Percentiles rank a stretch among this genome's conserved stretches.
phyloP scores from a whole-genome alignment of 2,113 vertebrate genomes.

The Lates calcarifer region DNA sequence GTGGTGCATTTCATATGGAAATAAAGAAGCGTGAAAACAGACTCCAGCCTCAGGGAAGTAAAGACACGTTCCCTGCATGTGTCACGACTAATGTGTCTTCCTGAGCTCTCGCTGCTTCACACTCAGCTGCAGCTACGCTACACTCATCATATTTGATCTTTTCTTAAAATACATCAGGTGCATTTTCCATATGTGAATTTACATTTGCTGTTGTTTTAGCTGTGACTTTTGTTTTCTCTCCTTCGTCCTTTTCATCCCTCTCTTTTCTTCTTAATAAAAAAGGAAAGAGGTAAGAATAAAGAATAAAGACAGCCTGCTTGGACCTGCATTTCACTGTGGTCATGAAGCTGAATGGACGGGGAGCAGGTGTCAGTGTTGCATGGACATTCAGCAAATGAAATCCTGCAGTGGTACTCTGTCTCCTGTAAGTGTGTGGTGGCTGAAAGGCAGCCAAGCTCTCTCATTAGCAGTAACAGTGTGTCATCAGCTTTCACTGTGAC shows the following conservation, averaged over 20 bases:
- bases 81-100: slow-evolving; percentile 17
- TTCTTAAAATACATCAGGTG: slow-evolving; percentile 12
- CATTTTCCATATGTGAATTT: too few relatives aligned
- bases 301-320: background rate
- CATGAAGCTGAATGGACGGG: background rate
- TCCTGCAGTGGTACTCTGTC: slow-evolving; percentile 5
- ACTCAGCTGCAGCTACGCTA: background rate
- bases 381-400: background rate
- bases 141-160: background rate
- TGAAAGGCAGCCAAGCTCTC: background rate
- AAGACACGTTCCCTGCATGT: background rate
- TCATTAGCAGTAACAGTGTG: background rate
- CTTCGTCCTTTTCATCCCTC: background rate
- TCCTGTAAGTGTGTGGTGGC: background rate
- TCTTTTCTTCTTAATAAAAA: too few relatives aligned
- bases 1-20: background rate
- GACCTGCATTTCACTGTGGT: background rate
- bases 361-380: background rate
- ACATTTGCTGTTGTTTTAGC: too few relatives aligned
- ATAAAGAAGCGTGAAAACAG: background rate
- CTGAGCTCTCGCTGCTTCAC: background rate
- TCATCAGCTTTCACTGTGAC: slow-evolving; percentile 8
- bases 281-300: too few relatives aligned
- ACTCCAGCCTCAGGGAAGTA: slow-evolving; percentile 10
- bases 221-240: too few relatives aligned